phyloP scores from a whole-genome alignment of 2,797 vertebrate species.

The Sardinella longiceps region DNA sequence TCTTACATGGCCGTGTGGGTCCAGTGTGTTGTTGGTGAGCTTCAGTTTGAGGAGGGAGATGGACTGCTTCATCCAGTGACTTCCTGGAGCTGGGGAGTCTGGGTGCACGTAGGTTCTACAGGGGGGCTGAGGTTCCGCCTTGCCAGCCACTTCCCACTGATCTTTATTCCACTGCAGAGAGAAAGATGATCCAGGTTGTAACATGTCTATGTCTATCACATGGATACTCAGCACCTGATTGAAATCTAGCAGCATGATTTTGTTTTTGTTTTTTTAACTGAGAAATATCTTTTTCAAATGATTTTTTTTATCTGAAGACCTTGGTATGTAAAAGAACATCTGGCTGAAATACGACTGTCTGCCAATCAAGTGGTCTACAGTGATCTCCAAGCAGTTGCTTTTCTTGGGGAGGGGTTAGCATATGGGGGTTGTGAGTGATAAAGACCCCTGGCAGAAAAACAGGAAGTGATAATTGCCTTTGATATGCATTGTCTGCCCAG shows the following conservation, averaged over 20 bases:
- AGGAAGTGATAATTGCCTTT: constrained; percentile 74
- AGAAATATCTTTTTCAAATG: too few species aligned
- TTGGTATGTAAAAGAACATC: constrained; percentile 50
- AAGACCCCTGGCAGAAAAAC: constrained; percentile 71
- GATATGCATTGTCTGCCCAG: constrained; percentile 66
- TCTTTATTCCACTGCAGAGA: constrained; percentile 88
- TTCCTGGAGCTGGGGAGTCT: constrained; percentile 88
- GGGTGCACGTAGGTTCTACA: constrained; percentile 90
- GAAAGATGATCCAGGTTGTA: neutral
- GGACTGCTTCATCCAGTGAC: constrained; percentile 92
- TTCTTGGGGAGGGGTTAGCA: constrained; percentile 40
- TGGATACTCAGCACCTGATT: neutral
- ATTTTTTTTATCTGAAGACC: neutral
- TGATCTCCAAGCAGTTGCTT: constrained; percentile 58
- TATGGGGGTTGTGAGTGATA: constrained; percentile 70
- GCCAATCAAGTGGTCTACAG: constrained; percentile 47
- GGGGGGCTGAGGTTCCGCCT: constrained; percentile 89
- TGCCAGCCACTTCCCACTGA: constrained; percentile 91
- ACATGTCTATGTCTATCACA: neutral
- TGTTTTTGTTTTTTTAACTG: too few species aligned
- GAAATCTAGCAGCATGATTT: too few species aligned
- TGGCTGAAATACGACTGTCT: constrained; percentile 49
- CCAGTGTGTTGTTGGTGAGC: constrained; percentile 92
- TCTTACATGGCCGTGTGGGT: constrained; percentile 89
- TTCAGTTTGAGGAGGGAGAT: constrained; percentile 92